phyloP scores from a whole-genome alignment of 2,888 invertebrate species.

The Eupsilia transversa region DNA sequence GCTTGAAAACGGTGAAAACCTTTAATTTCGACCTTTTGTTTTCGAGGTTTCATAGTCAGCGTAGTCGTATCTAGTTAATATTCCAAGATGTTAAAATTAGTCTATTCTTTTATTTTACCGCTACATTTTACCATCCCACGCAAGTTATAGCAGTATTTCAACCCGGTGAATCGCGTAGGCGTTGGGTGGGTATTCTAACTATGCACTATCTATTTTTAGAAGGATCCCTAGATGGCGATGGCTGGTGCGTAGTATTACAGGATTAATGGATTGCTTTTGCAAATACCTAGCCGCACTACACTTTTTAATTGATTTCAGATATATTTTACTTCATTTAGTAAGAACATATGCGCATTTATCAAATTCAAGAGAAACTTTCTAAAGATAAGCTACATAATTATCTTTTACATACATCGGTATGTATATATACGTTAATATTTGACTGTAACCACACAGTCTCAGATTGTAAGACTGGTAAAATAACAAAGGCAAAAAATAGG shows the following conservation, averaged over 20 bases:
- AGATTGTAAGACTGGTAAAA: background rate
- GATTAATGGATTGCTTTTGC: background rate
- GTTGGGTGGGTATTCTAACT: background rate
- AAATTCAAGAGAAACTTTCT: background rate
- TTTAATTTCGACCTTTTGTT: conserved; percentile 1
- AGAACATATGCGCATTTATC: background rate
- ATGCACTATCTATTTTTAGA: conserved; percentile 26
- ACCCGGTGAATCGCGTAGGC: conserved; percentile 14
- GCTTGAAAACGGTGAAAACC: background rate
- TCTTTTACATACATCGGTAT: background rate
- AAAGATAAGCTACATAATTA: background rate
- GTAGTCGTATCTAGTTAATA: background rate
- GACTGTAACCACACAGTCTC: too few relatives aligned
- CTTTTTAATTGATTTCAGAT: too few relatives aligned
- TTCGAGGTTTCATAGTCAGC: background rate
- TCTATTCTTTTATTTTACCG: background rate
- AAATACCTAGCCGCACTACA: background rate
- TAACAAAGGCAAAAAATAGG: background rate
- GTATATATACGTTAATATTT: background rate
- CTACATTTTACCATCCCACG: conserved; percentile 13
- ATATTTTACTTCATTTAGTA: background rate
- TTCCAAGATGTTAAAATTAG: background rate
- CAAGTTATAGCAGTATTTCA: conserved; percentile 2
- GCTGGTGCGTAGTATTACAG: background rate
- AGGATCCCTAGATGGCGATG: background rate